These are phyloP conservation scores for Montipora capricornis DNA, from an alignment of 64 coral and sea anemone species.

Conservation along the genomic window DNA sequence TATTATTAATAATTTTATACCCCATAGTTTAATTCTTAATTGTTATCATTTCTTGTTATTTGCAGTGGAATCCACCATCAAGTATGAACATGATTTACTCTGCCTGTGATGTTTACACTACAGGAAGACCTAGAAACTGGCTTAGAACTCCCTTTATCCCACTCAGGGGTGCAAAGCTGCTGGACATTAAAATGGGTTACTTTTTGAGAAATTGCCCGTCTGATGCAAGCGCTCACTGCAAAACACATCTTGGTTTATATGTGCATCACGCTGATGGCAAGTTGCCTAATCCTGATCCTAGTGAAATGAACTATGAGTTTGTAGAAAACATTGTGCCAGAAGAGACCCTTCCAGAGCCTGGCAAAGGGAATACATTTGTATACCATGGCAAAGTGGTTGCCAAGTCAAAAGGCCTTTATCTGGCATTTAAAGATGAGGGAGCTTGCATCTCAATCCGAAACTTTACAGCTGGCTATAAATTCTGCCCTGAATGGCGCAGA, in stretches of 20 bases:
- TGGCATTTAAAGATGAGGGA: conserved; percentile 60
- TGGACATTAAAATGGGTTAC: conserved; percentile 41
- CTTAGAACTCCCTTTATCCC: conserved; percentile 50
- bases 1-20: no score
- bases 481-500: conserved; percentile 11
- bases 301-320: background rate
- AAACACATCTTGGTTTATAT: conserved; percentile 37
- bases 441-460: background rate
- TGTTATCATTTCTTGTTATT: background rate
- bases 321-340: background rate
- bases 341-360: no score
- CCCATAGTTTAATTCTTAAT: no score
- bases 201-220: background rate
- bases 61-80: conserved; percentile 8
- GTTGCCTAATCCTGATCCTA: background rate
- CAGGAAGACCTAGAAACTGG: conserved; percentile 35
- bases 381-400: background rate
- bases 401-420: background rate
- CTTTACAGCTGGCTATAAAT: conserved; percentile 14
- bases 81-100: background rate
- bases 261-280: background rate
- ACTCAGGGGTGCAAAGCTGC: background rate
- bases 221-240: background rate
- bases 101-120: conserved; percentile 6
- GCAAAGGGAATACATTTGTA: no score